Conservation (phyloP, 2,113 vertebrate species). For the Mugil cephalus region DNA sequence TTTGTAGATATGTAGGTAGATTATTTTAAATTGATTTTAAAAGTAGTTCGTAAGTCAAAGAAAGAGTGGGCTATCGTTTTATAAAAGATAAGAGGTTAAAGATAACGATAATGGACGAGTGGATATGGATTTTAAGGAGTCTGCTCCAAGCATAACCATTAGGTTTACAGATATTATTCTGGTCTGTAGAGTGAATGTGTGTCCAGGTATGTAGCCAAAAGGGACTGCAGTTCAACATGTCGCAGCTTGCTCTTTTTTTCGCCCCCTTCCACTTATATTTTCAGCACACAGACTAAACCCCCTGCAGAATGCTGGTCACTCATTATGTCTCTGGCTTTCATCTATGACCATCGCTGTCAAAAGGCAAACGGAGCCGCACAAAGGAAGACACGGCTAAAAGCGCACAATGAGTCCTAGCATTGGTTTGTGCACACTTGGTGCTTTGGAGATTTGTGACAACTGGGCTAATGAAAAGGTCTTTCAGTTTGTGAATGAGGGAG, state of each 20-base stretch:
- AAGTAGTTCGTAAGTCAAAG: no score
- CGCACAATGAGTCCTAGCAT: not conserved
- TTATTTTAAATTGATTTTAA: no score
- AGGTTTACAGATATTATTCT: no score
- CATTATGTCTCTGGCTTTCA: constrained; percentile 28
- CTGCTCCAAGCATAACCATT: no score
- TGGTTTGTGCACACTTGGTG: no score
- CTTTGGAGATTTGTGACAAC: not conserved
- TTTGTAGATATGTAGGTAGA: no score
- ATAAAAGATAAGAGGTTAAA: no score
- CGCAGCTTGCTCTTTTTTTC: constrained; percentile 30
- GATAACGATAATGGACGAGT: no score
- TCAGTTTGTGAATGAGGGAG: not conserved
- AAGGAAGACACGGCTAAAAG: constrained; percentile 7
- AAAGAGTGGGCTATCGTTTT: no score
- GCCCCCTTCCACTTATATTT: constrained; percentile 8
- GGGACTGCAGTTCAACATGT: constrained; percentile 37
- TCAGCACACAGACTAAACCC: constrained; percentile 32
- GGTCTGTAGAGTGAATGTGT: constrained; percentile 39
- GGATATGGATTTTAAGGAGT: no score
- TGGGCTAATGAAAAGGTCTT: not conserved
- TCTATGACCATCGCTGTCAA: constrained; percentile 46
- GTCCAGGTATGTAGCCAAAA: constrained; percentile 52
- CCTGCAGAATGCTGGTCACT: constrained; percentile 22
- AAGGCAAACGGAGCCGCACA: not conserved